These are phyloP conservation scores for Amaurobius ferox DNA, from an alignment of 2,888 invertebrate species.

Conservation along the genomic window DNA sequence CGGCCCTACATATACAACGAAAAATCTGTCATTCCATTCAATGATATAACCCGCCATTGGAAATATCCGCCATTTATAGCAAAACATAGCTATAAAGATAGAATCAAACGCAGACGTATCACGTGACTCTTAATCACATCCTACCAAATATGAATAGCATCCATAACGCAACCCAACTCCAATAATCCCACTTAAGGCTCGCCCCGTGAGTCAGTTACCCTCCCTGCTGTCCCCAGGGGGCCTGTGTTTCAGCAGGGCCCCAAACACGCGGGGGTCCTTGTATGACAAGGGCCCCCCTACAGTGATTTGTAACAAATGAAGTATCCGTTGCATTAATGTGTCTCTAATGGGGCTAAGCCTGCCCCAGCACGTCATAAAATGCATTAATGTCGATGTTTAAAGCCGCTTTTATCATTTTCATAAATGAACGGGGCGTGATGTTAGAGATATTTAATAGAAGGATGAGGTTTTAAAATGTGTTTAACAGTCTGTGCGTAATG, in stretches of 20 bases:
- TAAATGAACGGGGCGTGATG: conserved; percentile 16
- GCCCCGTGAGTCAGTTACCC: background rate
- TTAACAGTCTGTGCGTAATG: background rate
- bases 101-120: background rate
- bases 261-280: conserved; percentile 1
- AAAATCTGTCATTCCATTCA: too few relatives aligned
- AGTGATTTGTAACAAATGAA: conserved; percentile 14
- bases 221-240: background rate
- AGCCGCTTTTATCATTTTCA: conserved; percentile 12
- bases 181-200: conserved; percentile 12
- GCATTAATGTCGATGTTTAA: conserved; percentile 14
- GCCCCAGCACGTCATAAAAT: conserved; percentile 5
- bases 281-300: conserved; percentile 1
- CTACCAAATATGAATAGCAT: background rate
- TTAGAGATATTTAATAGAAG: background rate
- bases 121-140: conserved; percentile 9
- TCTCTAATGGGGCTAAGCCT: background rate
- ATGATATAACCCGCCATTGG: too few relatives aligned
- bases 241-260: background rate
- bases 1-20: too few relatives aligned
- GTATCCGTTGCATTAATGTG: background rate
- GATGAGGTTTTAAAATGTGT: conserved; percentile 18
- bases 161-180: background rate
- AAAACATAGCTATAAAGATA: too few relatives aligned
- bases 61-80: too few relatives aligned